phyloP scores from a whole-genome alignment of 2,888 invertebrate genomes.

The Orchesellides sinensis region DNA sequence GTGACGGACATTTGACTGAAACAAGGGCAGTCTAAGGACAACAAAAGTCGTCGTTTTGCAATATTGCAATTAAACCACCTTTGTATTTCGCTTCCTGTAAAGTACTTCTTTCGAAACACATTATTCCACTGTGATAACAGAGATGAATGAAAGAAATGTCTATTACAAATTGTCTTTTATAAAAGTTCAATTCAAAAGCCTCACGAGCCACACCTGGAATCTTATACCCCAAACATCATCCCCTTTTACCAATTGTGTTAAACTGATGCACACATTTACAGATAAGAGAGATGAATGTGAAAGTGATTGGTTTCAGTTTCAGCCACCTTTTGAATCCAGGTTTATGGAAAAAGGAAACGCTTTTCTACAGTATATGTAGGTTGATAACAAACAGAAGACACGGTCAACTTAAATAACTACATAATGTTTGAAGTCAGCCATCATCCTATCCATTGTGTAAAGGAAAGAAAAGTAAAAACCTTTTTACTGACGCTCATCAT shows the following conservation, averaged over 20 bases:
- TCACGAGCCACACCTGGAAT: neutral
- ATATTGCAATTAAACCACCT: too few species aligned
- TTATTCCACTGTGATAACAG: too few species aligned
- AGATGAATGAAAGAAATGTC: neutral
- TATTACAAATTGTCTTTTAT: neutral
- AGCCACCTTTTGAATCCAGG: neutral
- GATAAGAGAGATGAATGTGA: constrained; percentile 9
- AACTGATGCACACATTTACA: neutral
- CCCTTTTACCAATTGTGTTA: too few species aligned
- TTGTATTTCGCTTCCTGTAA: too few species aligned
- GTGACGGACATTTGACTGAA: too few species aligned
- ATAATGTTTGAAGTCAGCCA: neutral
- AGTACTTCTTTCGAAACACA: too few species aligned
- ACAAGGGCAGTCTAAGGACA: too few species aligned
- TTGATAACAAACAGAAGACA: neutral
- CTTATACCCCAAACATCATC: neutral
- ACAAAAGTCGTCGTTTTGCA: too few species aligned
- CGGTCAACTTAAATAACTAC: constrained; percentile 28
- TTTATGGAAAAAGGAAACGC: neutral
- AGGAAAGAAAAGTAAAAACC: neutral
- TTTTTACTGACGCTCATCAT: neutral
- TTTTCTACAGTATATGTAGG: neutral
- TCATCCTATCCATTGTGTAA: neutral
- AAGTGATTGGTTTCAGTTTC: constrained; percentile 16
- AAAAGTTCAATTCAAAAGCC: neutral